These are phyloP conservation scores for Rhea americana DNA, from an alignment of 2,113 vertebrate species.

Conservation along the genomic window DNA sequence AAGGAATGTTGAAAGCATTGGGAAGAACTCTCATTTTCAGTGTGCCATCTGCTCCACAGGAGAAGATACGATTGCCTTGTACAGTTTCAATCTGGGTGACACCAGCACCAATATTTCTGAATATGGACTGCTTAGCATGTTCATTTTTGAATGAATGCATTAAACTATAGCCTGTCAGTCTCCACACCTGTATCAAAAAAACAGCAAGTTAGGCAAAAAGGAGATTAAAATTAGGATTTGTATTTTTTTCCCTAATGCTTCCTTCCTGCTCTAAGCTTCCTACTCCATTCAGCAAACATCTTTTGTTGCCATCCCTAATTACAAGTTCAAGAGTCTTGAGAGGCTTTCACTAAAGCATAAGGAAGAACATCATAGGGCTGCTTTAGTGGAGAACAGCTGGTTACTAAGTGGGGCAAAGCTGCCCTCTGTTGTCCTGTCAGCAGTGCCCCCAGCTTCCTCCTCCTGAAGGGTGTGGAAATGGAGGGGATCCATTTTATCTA, in stretches of 20 bases:
- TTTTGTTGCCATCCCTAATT: not conserved
- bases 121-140: constrained; percentile 97
- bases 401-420: not conserved
- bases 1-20: constrained; percentile 89
- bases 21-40: constrained; percentile 96
- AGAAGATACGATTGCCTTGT: constrained; percentile 91
- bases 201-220: not conserved
- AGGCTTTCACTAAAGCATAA: not conserved
- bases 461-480: not conserved
- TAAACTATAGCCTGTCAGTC: constrained; percentile 88
- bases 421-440: not conserved
- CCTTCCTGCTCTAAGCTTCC: not conserved
- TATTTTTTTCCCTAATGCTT: not conserved
- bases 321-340: not conserved
- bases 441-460: not conserved
- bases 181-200: constrained; percentile 87
- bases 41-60: constrained; percentile 96
- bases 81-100: constrained; percentile 93
- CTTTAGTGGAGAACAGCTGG: not conserved
- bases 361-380: not conserved
- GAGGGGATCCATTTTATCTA: not conserved
- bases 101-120: constrained; percentile 95
- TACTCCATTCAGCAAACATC: not conserved
- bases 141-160: constrained; percentile 96
- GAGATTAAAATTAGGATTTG: not conserved